Conservation (phyloP, 2,797 vertebrate species). For the Poeciliopsis presidionis region DNA sequence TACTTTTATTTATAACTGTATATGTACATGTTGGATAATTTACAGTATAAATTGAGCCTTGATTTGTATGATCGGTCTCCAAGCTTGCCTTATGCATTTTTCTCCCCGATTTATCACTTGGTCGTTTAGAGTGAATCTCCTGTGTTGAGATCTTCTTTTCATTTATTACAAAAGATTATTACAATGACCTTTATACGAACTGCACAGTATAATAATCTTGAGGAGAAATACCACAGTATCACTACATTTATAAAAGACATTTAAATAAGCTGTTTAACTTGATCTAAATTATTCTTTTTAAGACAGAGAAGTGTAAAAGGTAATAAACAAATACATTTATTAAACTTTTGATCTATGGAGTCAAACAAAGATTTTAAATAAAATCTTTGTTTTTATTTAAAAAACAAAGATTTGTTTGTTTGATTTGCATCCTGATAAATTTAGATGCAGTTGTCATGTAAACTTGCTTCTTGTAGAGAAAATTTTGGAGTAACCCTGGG, state of each 20-base stretch:
- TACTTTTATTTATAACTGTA: not conserved
- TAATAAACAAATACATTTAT: not conserved
- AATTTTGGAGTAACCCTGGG: not conserved
- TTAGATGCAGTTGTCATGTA: not conserved
- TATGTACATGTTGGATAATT: not conserved
- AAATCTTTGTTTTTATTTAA: too few relatives aligned
- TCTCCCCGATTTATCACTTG: constrained; percentile 27
- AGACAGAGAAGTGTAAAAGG: not conserved
- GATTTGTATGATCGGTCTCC: constrained; percentile 8
- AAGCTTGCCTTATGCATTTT: constrained; percentile 8
- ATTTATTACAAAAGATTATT: not conserved
- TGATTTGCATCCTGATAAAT: too few relatives aligned
- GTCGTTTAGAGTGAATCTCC: constrained; percentile 17
- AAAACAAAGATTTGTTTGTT: too few relatives aligned
- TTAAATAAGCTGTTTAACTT: not conserved
- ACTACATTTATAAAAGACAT: not conserved
- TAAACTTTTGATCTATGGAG: not conserved
- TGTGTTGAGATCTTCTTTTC: not conserved
- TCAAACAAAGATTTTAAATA: not conserved
- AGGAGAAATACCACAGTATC: not conserved
- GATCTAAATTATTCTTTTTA: not conserved
- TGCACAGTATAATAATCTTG: not conserved
- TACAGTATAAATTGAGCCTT: not conserved
- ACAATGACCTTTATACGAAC: not conserved
- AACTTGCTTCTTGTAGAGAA: not conserved